Conservation (phyloP, 2,888 invertebrate genomes). For the Lasioglossum leucozonium region DNA sequence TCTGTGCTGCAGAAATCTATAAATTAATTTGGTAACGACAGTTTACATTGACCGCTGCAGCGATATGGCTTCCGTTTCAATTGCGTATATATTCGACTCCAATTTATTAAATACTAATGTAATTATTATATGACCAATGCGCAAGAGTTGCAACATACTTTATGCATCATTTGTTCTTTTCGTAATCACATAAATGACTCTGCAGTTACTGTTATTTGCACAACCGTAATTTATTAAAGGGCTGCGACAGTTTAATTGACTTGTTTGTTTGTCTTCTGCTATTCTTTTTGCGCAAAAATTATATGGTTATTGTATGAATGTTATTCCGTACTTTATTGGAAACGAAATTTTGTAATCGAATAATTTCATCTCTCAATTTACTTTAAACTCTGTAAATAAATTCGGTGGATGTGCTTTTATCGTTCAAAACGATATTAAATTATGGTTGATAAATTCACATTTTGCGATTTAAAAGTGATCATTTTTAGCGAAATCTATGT, state of each 20-base stretch:
- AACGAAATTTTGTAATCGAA: background rate
- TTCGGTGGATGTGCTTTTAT: background rate
- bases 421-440: background rate
- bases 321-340: background rate
- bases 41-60: background rate
- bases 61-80: background rate
- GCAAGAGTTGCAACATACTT: background rate
- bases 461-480: background rate
- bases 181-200: background rate
- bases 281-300: background rate
- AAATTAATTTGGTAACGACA: background rate
- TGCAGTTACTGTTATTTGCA: background rate
- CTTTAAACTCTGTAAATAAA: background rate
- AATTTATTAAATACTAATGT: background rate
- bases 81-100: background rate
- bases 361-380: background rate
- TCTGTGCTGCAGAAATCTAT: background rate
- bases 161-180: background rate
- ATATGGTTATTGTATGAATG: background rate
- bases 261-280: background rate
- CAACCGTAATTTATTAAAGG: background rate
- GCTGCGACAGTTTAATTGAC: background rate
- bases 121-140: background rate
- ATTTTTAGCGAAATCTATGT: background rate
- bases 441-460: background rate